phyloP scores from a whole-genome alignment of 1,140 invertebrate genomes.

The Bombus polaris region DNA sequence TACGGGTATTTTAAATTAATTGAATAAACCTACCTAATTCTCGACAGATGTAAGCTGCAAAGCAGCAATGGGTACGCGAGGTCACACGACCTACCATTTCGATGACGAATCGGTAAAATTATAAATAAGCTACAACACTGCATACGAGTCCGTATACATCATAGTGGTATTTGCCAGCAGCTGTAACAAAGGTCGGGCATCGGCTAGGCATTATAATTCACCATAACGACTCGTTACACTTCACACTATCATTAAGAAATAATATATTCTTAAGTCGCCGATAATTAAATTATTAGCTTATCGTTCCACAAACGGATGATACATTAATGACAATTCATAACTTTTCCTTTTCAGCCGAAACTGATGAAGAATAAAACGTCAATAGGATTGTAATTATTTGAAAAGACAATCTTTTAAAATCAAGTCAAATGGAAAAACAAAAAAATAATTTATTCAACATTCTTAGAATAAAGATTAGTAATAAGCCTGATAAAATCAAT shows the following conservation, averaged over 20 bases:
- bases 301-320: too few species aligned
- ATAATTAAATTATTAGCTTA: neutral
- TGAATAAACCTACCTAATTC: neutral
- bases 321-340: neutral
- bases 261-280: too few species aligned
- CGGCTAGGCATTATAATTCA: conserved; percentile 36
- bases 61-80: neutral
- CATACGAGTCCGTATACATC: conserved; percentile 28
- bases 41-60: neutral
- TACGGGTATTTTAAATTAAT: neutral
- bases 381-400: neutral
- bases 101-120: conserved; percentile 59
- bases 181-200: conserved; percentile 44
- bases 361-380: neutral
- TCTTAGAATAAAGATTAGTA: too few species aligned
- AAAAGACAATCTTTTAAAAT: neutral
- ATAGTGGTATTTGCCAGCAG: conserved; percentile 37
- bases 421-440: neutral
- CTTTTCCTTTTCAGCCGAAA: neutral
- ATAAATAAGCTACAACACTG: conserved; percentile 13
- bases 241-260: neutral
- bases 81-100: conserved; percentile 1
- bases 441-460: neutral
- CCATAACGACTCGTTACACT: neutral
- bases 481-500: neutral